Evolutionary conservation across 2,888 invertebrate species (phyloP).

Genomic region (Onchidella celtica): DNA sequence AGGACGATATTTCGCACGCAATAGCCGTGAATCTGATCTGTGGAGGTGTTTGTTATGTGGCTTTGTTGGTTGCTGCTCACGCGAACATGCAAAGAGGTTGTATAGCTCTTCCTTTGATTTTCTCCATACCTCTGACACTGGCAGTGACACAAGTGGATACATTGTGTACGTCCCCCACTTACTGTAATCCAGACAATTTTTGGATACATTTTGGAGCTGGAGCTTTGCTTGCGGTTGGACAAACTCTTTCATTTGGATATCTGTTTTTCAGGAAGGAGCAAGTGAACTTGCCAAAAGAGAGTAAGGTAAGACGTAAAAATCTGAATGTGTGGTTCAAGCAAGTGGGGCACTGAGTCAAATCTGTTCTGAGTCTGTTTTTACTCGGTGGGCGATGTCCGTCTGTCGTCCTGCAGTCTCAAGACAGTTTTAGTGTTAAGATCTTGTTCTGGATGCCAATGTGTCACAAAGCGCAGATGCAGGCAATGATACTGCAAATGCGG

Average conservation of each 20-base stretch:
- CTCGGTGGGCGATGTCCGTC: too few species aligned
- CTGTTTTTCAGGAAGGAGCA: slow-evolving; percentile 60
- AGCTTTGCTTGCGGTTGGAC: slow-evolving; percentile 58
- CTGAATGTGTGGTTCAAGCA: too few species aligned
- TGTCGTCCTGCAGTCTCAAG: too few species aligned
- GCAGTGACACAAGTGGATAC: slow-evolving; percentile 51
- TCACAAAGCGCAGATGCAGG: too few species aligned
- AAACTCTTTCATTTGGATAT: slow-evolving; percentile 59
- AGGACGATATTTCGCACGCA: slow-evolving; percentile 19
- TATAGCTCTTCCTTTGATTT: slow-evolving; percentile 30
- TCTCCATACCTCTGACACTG: slow-evolving; percentile 55
- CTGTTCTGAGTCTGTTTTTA: too few species aligned
- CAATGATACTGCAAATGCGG: too few species aligned
- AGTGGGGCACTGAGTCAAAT: too few species aligned
- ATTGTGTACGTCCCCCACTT: slow-evolving; percentile 40
- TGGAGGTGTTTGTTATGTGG: slow-evolving; percentile 39
- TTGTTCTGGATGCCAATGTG: too few species aligned
- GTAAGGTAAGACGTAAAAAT: slow-evolving; percentile 62
- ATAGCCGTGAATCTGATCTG: slow-evolving; percentile 42
- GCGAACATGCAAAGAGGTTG: slow-evolving; percentile 68
- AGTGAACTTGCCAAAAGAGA: slow-evolving; percentile 66
- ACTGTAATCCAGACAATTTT: not conserved
- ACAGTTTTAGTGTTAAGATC: too few species aligned
- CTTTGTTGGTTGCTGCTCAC: slow-evolving; percentile 65
- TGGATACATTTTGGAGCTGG: slow-evolving; percentile 36